Conservation (phyloP, 2,113 vertebrate species). For the Solea solea region DNA sequence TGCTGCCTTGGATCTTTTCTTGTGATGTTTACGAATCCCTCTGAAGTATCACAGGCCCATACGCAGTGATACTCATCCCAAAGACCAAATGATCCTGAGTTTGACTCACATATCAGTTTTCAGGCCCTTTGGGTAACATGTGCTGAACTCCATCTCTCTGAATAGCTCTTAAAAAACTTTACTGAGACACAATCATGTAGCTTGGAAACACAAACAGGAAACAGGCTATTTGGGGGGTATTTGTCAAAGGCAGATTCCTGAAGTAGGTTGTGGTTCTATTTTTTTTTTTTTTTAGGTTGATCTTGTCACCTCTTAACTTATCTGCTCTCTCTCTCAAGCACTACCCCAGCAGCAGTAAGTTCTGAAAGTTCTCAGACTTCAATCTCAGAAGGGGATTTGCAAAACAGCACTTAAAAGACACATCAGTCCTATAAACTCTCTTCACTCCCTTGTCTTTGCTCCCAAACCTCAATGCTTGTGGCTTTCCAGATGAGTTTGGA, state of each 20-base stretch:
- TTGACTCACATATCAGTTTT: not conserved
- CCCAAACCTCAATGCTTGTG: not conserved
- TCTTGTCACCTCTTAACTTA: slow-evolving; percentile 32
- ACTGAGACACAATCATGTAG: slow-evolving; percentile 15
- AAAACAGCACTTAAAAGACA: too few species aligned
- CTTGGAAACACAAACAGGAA: slow-evolving; percentile 43
- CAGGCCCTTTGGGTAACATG: not conserved
- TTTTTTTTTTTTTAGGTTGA: slow-evolving; percentile 3
- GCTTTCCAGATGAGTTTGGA: not conserved
- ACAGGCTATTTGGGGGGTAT: slow-evolving; percentile 1
- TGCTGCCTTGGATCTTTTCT: not conserved
- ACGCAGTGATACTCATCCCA: not conserved
- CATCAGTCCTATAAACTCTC: too few species aligned
- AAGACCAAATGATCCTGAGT: slow-evolving; percentile 1
- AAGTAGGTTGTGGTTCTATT: not conserved
- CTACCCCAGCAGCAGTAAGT: too few species aligned
- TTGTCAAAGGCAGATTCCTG: slow-evolving; percentile 22
- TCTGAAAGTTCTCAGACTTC: too few species aligned
- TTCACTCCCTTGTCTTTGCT: too few species aligned
- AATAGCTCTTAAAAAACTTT: slow-evolving; percentile 9
- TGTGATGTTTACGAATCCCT: not conserved
- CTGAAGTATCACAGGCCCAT: not conserved
- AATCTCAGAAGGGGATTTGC: too few species aligned
- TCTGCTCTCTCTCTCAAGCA: not conserved
- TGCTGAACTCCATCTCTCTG: slow-evolving; percentile 12